These are phyloP conservation scores for Darevskia nairensis DNA, from an alignment of 2,797 vertebrate genomes.

Conservation along the genomic window DNA sequence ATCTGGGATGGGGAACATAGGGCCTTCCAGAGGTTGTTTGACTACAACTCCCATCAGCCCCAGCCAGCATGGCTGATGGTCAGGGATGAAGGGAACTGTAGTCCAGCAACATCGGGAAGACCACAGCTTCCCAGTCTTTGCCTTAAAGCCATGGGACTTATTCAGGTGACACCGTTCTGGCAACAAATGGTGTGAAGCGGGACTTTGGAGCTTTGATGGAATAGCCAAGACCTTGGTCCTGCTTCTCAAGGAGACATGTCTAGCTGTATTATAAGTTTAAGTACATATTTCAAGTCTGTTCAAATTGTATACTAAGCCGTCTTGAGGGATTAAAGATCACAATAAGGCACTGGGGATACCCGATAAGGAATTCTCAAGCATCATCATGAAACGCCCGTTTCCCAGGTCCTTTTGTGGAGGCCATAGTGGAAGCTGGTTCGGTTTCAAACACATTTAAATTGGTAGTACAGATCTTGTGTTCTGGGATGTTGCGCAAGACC, in stretches of 20 bases:
- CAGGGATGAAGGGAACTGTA: neutral
- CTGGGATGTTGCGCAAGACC: neutral
- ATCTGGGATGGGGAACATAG: neutral
- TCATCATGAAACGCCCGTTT: neutral
- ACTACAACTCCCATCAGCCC: neutral
- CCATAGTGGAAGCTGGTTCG: no score
- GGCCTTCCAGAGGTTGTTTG: neutral
- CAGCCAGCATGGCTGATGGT: neutral
- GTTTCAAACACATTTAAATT: neutral
- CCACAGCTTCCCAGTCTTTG: neutral
- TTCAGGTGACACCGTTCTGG: neutral
- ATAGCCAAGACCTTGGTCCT: neutral
- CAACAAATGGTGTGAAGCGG: neutral
- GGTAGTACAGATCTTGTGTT: neutral
- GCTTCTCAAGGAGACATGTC: neutral
- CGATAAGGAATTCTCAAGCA: neutral
- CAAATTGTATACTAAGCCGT: neutral
- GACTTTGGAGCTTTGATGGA: neutral
- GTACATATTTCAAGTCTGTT: neutral
- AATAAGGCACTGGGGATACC: neutral
- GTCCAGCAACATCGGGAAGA: neutral
- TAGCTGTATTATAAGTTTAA: neutral
- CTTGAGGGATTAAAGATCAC: neutral
- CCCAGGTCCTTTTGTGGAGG: neutral
- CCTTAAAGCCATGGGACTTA: neutral